These are phyloP conservation scores for Pocota personata DNA, from an alignment of 2,888 invertebrate genomes.

Conservation along the genomic window DNA sequence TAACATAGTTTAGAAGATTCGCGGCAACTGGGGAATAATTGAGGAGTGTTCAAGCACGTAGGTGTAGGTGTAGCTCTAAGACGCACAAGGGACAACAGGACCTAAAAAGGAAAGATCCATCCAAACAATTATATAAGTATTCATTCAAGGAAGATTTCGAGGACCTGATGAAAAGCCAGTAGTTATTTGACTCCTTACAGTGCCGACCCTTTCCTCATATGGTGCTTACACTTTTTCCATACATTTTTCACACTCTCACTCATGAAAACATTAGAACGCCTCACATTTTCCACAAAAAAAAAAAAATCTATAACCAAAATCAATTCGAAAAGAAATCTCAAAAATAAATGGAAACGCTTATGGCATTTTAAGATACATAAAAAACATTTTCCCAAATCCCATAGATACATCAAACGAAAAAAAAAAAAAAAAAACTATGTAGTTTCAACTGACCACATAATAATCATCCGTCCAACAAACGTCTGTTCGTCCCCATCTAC, in stretches of 20 bases:
- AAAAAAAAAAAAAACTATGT: conserved; percentile 24
- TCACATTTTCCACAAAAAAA: background rate
- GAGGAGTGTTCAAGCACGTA: too few relatives aligned
- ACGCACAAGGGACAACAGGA: too few relatives aligned
- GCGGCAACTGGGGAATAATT: too few relatives aligned
- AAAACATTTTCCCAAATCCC: conserved; percentile 29
- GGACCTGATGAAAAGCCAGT: too few relatives aligned
- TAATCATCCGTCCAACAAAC: conserved; percentile 60
- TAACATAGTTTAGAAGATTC: too few relatives aligned
- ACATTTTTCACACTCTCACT: conserved; percentile 1
- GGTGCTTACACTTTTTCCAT: background rate
- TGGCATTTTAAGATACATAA: conserved; percentile 58
- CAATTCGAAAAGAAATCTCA: background rate
- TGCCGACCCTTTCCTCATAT: background rate
- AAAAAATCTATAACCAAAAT: background rate
- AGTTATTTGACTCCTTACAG: too few relatives aligned
- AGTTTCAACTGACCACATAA: conserved; percentile 63
- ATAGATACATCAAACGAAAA: conserved; percentile 45
- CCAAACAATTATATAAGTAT: too few relatives aligned
- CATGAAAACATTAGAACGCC: background rate
- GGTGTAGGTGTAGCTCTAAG: too few relatives aligned
- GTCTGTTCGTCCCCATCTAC: conserved; percentile 62
- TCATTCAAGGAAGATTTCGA: too few relatives aligned
- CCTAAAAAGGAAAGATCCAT: too few relatives aligned
- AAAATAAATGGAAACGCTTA: conserved; percentile 58